Conservation (phyloP, 1,140 invertebrate species). For the Trissolcus basalis region DNA sequence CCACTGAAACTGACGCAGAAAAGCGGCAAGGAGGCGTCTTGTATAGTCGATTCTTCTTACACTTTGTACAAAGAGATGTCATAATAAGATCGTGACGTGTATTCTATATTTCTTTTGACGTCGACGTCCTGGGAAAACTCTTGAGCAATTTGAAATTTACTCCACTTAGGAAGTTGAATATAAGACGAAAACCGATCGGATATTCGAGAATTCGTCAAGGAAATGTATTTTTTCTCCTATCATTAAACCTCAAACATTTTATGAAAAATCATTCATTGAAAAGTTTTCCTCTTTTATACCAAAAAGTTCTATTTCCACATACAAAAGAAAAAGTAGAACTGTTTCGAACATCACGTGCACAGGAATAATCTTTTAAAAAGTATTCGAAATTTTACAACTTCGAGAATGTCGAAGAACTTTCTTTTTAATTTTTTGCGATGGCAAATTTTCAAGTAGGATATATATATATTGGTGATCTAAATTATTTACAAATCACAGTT, state of each 20-base stretch:
- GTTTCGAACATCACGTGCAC: too few relatives aligned
- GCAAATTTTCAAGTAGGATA: background rate
- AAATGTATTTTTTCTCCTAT: background rate
- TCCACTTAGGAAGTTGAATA: conserved; percentile 21
- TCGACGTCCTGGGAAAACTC: conserved; percentile 15
- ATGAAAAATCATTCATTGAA: background rate
- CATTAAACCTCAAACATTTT: background rate
- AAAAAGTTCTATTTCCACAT: too few relatives aligned
- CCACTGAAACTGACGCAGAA: conserved; percentile 30
- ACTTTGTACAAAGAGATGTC: conserved; percentile 31
- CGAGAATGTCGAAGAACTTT: background rate
- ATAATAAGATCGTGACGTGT: conserved; percentile 31
- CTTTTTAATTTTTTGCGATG: background rate
- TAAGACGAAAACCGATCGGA: conserved; percentile 6
- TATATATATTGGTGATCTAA: background rate
- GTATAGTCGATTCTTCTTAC: conserved; percentile 35
- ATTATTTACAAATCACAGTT: conserved; percentile 5
- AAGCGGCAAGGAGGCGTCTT: conserved; percentile 25
- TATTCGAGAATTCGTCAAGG: background rate
- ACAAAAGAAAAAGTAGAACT: too few relatives aligned
- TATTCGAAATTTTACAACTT: too few relatives aligned
- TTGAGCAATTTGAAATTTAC: conserved; percentile 16
- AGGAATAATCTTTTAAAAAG: too few relatives aligned
- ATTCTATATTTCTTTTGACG: conserved; percentile 33
- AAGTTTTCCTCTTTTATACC: too few relatives aligned